Conservation (phyloP, 2,888 invertebrate genomes). For the Ophion costatus region DNA sequence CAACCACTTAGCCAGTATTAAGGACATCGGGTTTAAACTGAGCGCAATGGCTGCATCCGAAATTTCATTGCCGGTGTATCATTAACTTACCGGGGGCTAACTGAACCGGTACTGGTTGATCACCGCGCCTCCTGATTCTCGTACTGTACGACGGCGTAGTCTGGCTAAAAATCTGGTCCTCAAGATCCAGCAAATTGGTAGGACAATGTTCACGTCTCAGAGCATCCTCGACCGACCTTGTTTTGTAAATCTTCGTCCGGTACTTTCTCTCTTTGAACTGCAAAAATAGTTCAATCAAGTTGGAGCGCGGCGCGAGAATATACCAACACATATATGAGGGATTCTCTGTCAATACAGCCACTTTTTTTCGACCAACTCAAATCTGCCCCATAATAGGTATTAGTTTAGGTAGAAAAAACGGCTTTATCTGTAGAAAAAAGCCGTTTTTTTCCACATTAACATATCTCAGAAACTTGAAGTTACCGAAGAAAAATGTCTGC, state of each 20-base stretch:
- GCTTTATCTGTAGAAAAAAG: too few species aligned
- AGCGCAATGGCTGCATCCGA: too few species aligned
- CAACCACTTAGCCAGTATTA: too few species aligned
- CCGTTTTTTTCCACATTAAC: too few species aligned
- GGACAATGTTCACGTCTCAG: slow-evolving; percentile 79
- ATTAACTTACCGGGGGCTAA: slow-evolving; percentile 73
- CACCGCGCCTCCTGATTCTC: slow-evolving; percentile 85
- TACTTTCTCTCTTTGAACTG: slow-evolving; percentile 79
- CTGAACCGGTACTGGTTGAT: slow-evolving; percentile 85
- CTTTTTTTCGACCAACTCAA: too few species aligned
- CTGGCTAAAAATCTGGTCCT: slow-evolving; percentile 28
- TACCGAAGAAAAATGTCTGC: too few species aligned
- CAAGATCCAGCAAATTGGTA: slow-evolving; percentile 71
- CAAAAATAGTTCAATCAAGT: slow-evolving; percentile 33
- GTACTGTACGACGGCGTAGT: slow-evolving; percentile 69
- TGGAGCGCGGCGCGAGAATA: background rate
- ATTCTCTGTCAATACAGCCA: too few species aligned
- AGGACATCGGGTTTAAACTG: too few species aligned
- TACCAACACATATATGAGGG: background rate
- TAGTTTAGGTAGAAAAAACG: too few species aligned
- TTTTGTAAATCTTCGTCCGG: slow-evolving; percentile 77
- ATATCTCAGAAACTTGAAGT: too few species aligned
- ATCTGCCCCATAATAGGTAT: too few species aligned
- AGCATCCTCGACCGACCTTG: slow-evolving; percentile 75
- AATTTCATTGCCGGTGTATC: too few species aligned